Conservation (phyloP, 2,888 invertebrate genomes). For the Cosmia pyralina region DNA sequence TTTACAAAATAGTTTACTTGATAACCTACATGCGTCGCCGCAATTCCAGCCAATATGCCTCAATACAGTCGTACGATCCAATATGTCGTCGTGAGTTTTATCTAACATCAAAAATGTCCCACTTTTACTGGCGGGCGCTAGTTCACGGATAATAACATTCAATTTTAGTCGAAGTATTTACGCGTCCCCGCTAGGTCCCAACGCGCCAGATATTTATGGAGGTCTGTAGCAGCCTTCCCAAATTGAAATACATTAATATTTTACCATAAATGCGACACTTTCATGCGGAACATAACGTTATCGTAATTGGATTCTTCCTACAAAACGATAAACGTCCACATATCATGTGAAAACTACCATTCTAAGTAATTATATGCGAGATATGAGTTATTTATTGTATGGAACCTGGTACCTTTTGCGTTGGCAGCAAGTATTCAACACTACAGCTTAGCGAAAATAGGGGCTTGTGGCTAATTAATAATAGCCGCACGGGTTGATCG, state of each 20-base stretch:
- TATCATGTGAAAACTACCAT: conserved; percentile 73
- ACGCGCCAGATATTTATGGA: conserved; percentile 88
- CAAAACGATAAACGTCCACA: conserved; percentile 77
- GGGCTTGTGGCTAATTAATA: no score
- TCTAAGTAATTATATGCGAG: conserved; percentile 69
- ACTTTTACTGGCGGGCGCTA: conserved; percentile 71
- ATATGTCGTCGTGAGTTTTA: conserved; percentile 65
- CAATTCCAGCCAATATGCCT: conserved; percentile 31
- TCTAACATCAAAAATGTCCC: conserved; percentile 69
- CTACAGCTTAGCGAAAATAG: not conserved
- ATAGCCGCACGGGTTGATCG: no score
- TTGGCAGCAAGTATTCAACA: not conserved
- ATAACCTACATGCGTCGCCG: conserved; percentile 6
- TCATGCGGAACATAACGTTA: conserved; percentile 89
- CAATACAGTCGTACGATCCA: conserved; percentile 45
- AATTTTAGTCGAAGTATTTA: conserved; percentile 88
- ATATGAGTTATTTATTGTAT: conserved; percentile 64
- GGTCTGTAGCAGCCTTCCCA: conserved; percentile 88
- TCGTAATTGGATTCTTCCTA: conserved; percentile 89
- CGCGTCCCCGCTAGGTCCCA: conserved; percentile 82
- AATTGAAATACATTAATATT: conserved; percentile 91
- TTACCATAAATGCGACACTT: conserved; percentile 90
- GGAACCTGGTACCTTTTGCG: conserved; percentile 3
- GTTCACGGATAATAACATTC: conserved; percentile 87
- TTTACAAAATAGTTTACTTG: not conserved